Conservation (phyloP, 35 echinoderm and acorn worm genomes). For the Apostichopus japonicus region DNA sequence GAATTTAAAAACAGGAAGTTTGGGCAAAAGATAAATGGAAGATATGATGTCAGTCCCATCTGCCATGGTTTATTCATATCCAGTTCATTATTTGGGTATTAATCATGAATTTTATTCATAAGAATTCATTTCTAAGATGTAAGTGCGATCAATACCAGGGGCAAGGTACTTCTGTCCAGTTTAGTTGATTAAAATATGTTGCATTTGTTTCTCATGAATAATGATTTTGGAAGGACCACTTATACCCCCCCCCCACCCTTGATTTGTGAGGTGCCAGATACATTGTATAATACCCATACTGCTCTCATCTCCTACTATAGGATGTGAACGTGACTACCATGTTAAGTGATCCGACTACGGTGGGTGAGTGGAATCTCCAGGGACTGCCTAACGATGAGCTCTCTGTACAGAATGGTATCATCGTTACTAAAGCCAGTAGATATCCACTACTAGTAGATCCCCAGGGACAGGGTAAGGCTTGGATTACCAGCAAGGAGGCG, state of each 20-base stretch:
- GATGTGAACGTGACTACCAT: conserved; percentile 85
- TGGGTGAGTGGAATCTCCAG: conserved; percentile 98
- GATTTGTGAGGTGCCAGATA: not conserved
- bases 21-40: too few species aligned
- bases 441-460: conserved; percentile 94
- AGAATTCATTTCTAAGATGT: too few species aligned
- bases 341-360: conserved; percentile 84
- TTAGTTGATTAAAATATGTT: too few species aligned
- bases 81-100: too few species aligned
- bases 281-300: not conserved
- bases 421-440: conserved; percentile 90
- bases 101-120: too few species aligned
- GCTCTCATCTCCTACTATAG: conserved; percentile 48
- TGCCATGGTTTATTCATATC: too few species aligned
- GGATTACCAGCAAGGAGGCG: conserved; percentile 87
- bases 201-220: too few species aligned
- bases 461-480: conserved; percentile 92
- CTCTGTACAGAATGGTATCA: conserved; percentile 97
- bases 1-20: too few species aligned
- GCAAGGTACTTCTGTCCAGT: too few species aligned
- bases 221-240: too few species aligned
- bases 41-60: too few species aligned
- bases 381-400: conserved; percentile 96
- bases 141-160: too few species aligned
- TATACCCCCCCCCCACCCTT: not conserved